Percentiles rank a stretch among this genome's conserved stretches.
phyloP scores from a whole-genome alignment of 2,888 invertebrate species.

The Cryptocephalus moraei region DNA sequence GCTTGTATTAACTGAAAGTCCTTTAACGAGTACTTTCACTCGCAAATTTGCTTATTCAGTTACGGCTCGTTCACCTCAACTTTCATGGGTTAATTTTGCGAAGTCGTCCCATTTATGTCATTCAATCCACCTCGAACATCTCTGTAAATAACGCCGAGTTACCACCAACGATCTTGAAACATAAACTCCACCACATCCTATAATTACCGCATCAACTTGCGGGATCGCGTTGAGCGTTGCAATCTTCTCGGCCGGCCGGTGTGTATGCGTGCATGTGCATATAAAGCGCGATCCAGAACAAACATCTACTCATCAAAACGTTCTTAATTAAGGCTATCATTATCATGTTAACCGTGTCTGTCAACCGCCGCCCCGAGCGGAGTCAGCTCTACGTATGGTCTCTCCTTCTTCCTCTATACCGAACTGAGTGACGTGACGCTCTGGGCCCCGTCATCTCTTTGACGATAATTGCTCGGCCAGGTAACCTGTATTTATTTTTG shows the following conservation, averaged over 20 bases:
- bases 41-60: too few relatives aligned
- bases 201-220: conserved; percentile 7
- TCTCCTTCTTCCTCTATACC: conserved; percentile 4
- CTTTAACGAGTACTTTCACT: too few relatives aligned
- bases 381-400: background rate
- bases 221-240: too few relatives aligned
- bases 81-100: too few relatives aligned
- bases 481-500: conserved; percentile 30
- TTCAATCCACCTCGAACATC: too few relatives aligned
- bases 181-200: conserved; percentile 1
- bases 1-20: too few relatives aligned
- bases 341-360: conserved; percentile 34
- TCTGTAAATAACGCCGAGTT: background rate
- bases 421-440: conserved; percentile 15
- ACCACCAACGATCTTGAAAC: conserved; percentile 6
- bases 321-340: conserved; percentile 37
- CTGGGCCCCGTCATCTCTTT: conserved; percentile 29
- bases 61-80: too few relatives aligned
- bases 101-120: too few relatives aligned
- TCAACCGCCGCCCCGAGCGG: conserved; percentile 19
- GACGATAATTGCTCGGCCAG: conserved; percentile 10
- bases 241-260: too few relatives aligned
- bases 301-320: conserved; percentile 35
- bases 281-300: conserved; percentile 12
- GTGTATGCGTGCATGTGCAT: too few relatives aligned